A percentile compares a stretch with the other conserved stretches of the same genome.
Evolutionary conservation across 2,797 vertebrate genomes (phyloP).

Genomic region (Gambusia yucatana): DNA sequence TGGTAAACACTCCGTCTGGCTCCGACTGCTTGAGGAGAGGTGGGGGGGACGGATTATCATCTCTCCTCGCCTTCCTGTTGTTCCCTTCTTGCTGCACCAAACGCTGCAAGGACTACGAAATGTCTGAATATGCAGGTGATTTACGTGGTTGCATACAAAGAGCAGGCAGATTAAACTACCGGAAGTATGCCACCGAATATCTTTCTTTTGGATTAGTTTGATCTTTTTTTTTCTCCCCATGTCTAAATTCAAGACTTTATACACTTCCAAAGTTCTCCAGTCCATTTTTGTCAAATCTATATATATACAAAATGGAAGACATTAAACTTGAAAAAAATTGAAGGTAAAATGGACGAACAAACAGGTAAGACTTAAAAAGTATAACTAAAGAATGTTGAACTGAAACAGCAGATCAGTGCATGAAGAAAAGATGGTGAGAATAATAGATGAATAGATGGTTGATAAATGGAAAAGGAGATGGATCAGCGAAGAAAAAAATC

Average conservation of each 20-base stretch:
- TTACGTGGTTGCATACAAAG: not conserved
- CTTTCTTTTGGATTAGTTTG: no score
- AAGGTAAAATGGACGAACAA: not conserved
- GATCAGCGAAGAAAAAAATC: no score
- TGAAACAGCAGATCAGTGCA: not conserved
- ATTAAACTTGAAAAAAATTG: not conserved
- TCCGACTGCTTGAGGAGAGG: conserved; percentile 10
- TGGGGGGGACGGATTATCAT: conserved; percentile 7
- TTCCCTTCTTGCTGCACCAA: conserved; percentile 23
- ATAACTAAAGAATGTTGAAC: not conserved
- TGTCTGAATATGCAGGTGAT: not conserved
- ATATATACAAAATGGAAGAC: not conserved
- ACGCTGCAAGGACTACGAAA: conserved; percentile 5
- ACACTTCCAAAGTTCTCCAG: not conserved
- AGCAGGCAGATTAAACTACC: not conserved
- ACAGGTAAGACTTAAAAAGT: not conserved
- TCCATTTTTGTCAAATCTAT: not conserved
- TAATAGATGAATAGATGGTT: not conserved
- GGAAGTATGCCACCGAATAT: not conserved
- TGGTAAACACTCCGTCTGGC: conserved; percentile 29
- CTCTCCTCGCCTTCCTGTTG: conserved; percentile 40
- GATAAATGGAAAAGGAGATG: not conserved
- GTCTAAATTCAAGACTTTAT: not conserved
- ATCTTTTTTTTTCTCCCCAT: not conserved
- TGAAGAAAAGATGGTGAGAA: not conserved